phyloP scores from a whole-genome alignment of 2,888 invertebrate genomes.

The Aspidiotus rigidus region DNA sequence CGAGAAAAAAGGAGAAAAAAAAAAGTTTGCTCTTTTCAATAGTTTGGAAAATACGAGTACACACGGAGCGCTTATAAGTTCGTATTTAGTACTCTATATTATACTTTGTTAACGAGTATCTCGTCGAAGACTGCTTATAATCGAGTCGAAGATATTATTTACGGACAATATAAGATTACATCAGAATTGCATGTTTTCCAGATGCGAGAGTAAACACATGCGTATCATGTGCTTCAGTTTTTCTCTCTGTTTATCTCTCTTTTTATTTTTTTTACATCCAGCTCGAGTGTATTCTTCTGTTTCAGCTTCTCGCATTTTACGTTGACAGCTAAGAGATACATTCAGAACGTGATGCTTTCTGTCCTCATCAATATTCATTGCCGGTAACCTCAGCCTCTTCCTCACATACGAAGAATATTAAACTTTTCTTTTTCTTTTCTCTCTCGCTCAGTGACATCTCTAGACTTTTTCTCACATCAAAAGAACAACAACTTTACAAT shows the following conservation, averaged over 20 bases:
- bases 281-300: not conserved
- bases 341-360: constrained; percentile 22
- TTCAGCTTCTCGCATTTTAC: constrained; percentile 22
- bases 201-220: constrained; percentile 7
- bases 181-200: not conserved
- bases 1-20: no score
- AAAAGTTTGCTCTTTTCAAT: no score
- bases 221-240: constrained; percentile 32
- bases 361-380: constrained; percentile 31
- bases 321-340: constrained; percentile 19
- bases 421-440: constrained; percentile 19
- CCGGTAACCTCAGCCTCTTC: constrained; percentile 29
- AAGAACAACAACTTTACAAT: not conserved
- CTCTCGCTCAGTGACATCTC: constrained; percentile 13
- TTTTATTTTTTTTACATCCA: constrained; percentile 6
- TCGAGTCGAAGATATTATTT: constrained; percentile 29
- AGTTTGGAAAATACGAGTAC: no score
- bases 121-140: constrained; percentile 17
- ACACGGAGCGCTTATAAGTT: no score
- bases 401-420: constrained; percentile 17
- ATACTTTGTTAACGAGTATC: no score
- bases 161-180: constrained; percentile 9
- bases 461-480: constrained; percentile 2
- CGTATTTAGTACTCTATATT: no score
- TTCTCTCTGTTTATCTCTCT: constrained; percentile 11